A percentile compares a stretch with the other conserved stretches of the same genome.
Evolutionary conservation across 2,888 invertebrate species (phyloP).

Genomic region (Conchocele bisecta): DNA sequence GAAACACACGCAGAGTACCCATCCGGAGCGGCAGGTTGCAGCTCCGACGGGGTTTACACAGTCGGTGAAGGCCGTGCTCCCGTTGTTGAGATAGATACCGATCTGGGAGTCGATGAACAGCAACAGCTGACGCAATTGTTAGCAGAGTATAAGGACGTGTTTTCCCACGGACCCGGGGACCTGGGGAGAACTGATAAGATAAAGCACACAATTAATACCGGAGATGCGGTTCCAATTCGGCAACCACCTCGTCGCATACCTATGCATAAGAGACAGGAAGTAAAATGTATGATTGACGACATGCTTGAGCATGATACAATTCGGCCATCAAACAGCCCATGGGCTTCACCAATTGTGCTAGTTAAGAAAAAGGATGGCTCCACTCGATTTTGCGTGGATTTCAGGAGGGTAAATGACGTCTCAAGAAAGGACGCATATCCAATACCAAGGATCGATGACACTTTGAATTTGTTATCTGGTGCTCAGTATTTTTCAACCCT

Average conservation of each 20-base stretch:
- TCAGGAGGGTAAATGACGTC: background rate
- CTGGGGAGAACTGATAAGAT: constrained; percentile 36
- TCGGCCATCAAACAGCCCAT: background rate
- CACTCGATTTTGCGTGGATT: background rate
- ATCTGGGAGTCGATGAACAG: too few species aligned
- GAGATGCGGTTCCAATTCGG: constrained; percentile 36
- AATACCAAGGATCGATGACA: background rate
- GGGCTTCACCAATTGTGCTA: background rate
- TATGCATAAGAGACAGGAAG: background rate
- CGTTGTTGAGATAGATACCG: too few species aligned
- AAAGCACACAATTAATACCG: constrained; percentile 40
- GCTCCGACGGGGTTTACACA: too few species aligned
- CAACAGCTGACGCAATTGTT: too few species aligned
- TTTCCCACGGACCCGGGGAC: too few species aligned
- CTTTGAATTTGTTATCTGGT: background rate
- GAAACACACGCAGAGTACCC: too few species aligned
- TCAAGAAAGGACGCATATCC: constrained; percentile 7
- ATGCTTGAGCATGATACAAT: constrained; percentile 2
- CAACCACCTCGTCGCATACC: constrained; percentile 39
- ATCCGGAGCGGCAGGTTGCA: too few species aligned
- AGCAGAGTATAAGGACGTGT: too few species aligned
- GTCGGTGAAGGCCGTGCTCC: too few species aligned
- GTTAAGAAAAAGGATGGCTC: constrained; percentile 12
- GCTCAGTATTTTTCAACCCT: constrained; percentile 5
- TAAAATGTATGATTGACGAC: background rate